These are phyloP conservation scores for Prionace glauca DNA, from an alignment of 2,797 vertebrate genomes.

Conservation along the genomic window DNA sequence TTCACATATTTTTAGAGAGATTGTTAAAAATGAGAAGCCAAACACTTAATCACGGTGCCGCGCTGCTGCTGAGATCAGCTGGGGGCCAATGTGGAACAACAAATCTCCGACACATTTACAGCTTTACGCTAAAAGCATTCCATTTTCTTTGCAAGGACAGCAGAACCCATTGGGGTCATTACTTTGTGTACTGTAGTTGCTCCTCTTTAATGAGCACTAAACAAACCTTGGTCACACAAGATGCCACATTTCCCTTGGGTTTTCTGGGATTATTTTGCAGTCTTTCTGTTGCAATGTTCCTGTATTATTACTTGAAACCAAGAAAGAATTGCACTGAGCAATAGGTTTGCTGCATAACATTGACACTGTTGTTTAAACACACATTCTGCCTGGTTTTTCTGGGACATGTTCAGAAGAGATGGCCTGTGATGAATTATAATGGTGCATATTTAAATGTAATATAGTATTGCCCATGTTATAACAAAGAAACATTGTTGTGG, in stretches of 20 bases:
- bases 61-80: slow-evolving; percentile 1
- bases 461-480: background rate
- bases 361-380: background rate
- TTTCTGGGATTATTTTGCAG: background rate
- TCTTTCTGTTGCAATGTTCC: background rate
- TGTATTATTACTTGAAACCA: background rate
- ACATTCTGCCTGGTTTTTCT: background rate
- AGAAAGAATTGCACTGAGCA: background rate
- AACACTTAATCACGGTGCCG: slow-evolving; percentile 21
- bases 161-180: background rate
- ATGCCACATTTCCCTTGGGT: background rate
- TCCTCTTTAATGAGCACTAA: slow-evolving; percentile 1
- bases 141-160: slow-evolving; percentile 17
- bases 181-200: background rate
- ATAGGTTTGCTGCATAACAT: background rate
- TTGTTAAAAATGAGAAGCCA: slow-evolving; percentile 28
- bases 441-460: background rate
- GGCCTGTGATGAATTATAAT: too few species aligned
- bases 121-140: background rate
- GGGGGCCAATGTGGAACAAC: slow-evolving; percentile 14
- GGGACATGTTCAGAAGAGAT: background rate
- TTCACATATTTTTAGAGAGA: background rate
- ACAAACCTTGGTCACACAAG: background rate
- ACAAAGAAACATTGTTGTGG: background rate
- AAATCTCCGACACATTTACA: slow-evolving; percentile 13